Evolutionary conservation across 2,888 invertebrate genomes (phyloP), one percentile per base, ranked within the genome.

Genomic region (Leucozona laternaria): DNA sequence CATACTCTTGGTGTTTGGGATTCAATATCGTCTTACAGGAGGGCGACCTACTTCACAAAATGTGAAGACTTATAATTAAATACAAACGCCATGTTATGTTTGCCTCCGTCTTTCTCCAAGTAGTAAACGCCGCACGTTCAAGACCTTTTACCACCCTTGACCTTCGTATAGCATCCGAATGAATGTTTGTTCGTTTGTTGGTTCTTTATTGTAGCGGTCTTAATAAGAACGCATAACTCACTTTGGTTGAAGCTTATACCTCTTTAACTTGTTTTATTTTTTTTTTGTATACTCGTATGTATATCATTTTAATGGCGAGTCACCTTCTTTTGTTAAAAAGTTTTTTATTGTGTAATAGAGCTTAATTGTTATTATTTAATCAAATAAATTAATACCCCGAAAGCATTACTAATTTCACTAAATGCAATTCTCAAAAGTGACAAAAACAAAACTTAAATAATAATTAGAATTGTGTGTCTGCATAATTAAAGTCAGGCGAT

Each of bases 141-240:
- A 85, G 81, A 85, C 85, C 77, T 73, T 80, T 68, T 48, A 7
- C 57, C 84, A 85, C 85, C 77, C 81, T 81, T 85, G 80, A 81
- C 85, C 85, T 85, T 77, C 85, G 84, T 77, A 72, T 80, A 85
- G 80, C 80, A 85, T 80, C 76, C 53, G 20, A 85, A 76, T 50
- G 76, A 55, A 58, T 50, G 31, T 40, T 40, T 58, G 40, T 31
- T 70, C 10, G 15, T 62, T 57, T 34, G 55, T 55, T 2, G n/a
- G 11, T 55, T 70, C 28, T 10, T 55, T 70, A 64, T 53, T 84
- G 62, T 64, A 79, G 79, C 79, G 75, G 62, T 84, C 79, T 70
- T 58, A 83, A 75, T 75, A 79, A 31, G 31, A 79, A 75, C 79
- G 79, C 71, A 79, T 50, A 66, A 84, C 71, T 84, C 75, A 53